phyloP scores from a whole-genome alignment of 2,113 vertebrate genomes.

The Corynorhinus townsendii region DNA sequence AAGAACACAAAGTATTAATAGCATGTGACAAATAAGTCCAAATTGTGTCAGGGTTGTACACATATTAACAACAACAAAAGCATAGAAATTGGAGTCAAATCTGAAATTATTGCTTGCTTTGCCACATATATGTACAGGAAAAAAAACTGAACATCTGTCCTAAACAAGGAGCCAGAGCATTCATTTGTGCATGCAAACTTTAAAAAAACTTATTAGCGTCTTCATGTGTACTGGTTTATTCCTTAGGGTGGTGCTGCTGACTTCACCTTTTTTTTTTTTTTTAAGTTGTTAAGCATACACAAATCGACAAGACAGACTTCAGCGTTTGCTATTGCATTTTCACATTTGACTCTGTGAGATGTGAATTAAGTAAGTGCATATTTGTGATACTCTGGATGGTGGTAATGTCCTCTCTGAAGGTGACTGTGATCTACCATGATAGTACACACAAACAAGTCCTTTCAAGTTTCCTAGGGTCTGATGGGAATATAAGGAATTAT shows the following conservation, averaged over 20 bases:
- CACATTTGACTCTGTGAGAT: constrained; percentile 33
- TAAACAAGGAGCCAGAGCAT: neutral
- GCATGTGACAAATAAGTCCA: constrained; percentile 40
- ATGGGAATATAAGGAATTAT: neutral
- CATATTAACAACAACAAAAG: neutral
- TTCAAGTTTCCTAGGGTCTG: neutral
- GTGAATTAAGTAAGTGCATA: constrained; percentile 15
- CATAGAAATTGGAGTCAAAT: neutral
- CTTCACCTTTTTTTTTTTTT: neutral
- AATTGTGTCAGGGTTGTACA: neutral
- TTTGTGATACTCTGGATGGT: neutral
- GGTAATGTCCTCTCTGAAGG: neutral
- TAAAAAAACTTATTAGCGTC: neutral
- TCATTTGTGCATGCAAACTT: neutral
- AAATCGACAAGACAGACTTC: neutral
- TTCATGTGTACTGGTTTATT: neutral
- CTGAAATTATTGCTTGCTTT: neutral
- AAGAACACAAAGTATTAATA: constrained; percentile 32
- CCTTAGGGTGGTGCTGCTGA: neutral
- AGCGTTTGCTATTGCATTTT: neutral
- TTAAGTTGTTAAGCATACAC: neutral
- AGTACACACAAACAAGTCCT: neutral
- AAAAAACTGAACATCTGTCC: neutral
- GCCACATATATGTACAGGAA: constrained; percentile 1
- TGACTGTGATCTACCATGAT: neutral